Conservation (phyloP, 2,113 vertebrate species). For the Acanthochromis polyacanthus region DNA sequence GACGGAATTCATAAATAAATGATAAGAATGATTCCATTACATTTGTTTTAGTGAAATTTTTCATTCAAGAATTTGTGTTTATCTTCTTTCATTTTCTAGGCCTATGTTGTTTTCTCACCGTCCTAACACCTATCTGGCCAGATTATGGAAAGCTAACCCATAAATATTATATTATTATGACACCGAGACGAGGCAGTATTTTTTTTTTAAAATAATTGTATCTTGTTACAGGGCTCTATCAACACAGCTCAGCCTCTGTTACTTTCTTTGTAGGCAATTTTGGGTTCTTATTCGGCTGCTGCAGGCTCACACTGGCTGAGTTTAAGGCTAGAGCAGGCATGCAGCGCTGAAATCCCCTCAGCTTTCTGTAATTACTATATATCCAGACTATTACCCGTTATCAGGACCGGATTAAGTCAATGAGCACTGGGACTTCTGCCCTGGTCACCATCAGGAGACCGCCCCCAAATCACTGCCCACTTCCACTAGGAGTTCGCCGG, state of each 20-base stretch:
- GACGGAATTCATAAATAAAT: too few relatives aligned
- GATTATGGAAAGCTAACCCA: background rate
- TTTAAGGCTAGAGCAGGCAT: conserved; percentile 71
- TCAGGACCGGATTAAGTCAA: conserved; percentile 79
- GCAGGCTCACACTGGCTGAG: conserved; percentile 45
- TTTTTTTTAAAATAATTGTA: background rate
- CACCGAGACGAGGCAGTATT: background rate
- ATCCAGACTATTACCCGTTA: conserved; percentile 78
- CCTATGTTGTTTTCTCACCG: too few relatives aligned
- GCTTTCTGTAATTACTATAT: conserved; percentile 77
- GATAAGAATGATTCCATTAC: too few relatives aligned
- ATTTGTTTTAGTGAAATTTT: too few relatives aligned
- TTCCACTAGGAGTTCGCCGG: conserved; percentile 36
- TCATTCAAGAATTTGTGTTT: too few relatives aligned
- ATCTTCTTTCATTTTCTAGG: too few relatives aligned
- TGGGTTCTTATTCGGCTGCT: conserved; percentile 35
- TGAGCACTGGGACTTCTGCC: conserved; percentile 74
- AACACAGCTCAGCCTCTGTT: conserved; percentile 3
- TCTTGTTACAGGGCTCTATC: conserved; percentile 15
- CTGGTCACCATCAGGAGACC: conserved; percentile 62
- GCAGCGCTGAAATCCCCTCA: conserved; percentile 60
- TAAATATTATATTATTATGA: background rate
- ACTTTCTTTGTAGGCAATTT: conserved; percentile 22
- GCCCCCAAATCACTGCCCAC: conserved; percentile 56
- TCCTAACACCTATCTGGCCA: background rate